Evolutionary conservation across 2,113 vertebrate species (phyloP), one percentile per base, ranked within the genome.

Genomic region (Elachura formosa): DNA sequence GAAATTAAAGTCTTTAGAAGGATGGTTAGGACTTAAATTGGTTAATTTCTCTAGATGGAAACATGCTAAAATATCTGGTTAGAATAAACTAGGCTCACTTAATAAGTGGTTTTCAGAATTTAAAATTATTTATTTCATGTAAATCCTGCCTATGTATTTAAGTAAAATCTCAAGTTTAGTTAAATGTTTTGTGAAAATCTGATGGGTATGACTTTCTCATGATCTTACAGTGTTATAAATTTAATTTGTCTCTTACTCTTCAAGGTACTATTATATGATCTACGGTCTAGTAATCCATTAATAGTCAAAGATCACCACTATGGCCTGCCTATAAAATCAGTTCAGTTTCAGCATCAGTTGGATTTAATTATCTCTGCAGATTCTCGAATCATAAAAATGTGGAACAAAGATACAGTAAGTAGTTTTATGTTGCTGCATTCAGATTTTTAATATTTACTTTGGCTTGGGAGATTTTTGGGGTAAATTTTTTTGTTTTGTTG

Each of bases 251-350:
- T 96, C 36, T 94, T 21, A 23, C 66, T 58, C 46, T 73, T 89
- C 61, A 48, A 99, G 99, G 98, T 99, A 74, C 97, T 99, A n/a
- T 71, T 99, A 6, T 99, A 99, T 77, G 99, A 99, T 95, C 98
- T 99, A 79, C 99, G 99, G 28, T 99, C 99, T 26, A 99, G 87
- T 94, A 98, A 97, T 31, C 99, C 99, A 1, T 93, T 99, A 91
- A 97, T 99, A 72, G 98, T 99, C 33, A 99, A 99, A 95, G 99
- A 99, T 96, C 99, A 99, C 96, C 98, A 98, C 74, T 99, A 99
- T 63, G 99, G 98, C 45, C 96, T 99, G 55, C 99, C 99, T 48
- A 99, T 99, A 93, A 99, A 98, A 91, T 98, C 99, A 2, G 52
- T 99, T 79, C 98, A 98, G 96, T 99, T 99, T 97, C 98, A 99